These are phyloP conservation scores for Hippocampus kuda DNA, from an alignment of 2,797 vertebrate genomes.

Conservation along the genomic window DNA sequence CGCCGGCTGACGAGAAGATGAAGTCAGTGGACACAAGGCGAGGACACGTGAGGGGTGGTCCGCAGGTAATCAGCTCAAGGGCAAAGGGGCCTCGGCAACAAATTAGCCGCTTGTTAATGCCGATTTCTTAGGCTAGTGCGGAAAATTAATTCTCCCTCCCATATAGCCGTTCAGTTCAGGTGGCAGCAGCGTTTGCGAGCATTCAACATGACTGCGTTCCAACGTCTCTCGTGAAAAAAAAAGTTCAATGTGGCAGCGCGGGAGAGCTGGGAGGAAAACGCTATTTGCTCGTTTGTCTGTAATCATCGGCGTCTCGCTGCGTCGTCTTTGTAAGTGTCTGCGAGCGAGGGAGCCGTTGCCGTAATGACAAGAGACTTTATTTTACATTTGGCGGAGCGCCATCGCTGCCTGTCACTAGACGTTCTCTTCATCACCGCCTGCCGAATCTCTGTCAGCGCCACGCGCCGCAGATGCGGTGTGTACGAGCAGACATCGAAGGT, in stretches of 20 bases:
- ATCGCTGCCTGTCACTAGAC: slow-evolving; percentile 58
- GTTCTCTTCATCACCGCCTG: slow-evolving; percentile 52
- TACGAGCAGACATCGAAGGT: slow-evolving; percentile 12
- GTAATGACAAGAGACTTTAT: slow-evolving; percentile 64
- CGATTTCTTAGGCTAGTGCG: slow-evolving; percentile 23
- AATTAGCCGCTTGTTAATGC: slow-evolving; percentile 7
- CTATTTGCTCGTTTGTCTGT: slow-evolving; percentile 23
- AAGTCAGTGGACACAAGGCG: slow-evolving; percentile 20
- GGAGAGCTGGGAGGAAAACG: slow-evolving; percentile 28
- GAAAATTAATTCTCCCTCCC: slow-evolving; percentile 8
- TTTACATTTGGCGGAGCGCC: slow-evolving; percentile 63
- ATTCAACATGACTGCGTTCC: slow-evolving; percentile 46
- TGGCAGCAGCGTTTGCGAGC: slow-evolving; percentile 45
- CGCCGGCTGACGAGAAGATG: slow-evolving; percentile 9
- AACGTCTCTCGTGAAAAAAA: slow-evolving; percentile 41
- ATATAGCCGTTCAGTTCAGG: slow-evolving; percentile 34
- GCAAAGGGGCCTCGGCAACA: neutral
- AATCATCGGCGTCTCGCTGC: slow-evolving; percentile 56
- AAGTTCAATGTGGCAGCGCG: slow-evolving; percentile 48
- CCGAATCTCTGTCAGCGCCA: slow-evolving; percentile 37
- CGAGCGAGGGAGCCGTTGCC: slow-evolving; percentile 35
- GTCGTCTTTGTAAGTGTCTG: slow-evolving; percentile 31
- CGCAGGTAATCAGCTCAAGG: slow-evolving; percentile 8
- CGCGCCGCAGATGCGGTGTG: slow-evolving; percentile 40
- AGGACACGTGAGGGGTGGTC: neutral